phyloP scores from a whole-genome alignment of 2,113 vertebrate genomes.

The Sinocyclocheilus grahami region DNA sequence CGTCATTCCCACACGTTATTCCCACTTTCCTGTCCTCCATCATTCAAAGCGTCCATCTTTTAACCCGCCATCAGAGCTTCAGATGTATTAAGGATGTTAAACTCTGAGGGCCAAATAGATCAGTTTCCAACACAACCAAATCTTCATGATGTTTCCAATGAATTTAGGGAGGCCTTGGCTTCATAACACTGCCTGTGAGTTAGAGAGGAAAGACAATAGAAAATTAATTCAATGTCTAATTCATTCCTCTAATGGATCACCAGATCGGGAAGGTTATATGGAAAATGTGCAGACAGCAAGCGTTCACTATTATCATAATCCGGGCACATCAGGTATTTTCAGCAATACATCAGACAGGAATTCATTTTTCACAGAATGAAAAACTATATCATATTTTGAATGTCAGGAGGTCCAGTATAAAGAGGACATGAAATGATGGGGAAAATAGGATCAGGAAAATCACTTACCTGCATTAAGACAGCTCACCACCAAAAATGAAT shows the following conservation, averaged over 20 bases:
- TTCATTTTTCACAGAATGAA: neutral
- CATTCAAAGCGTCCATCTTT: constrained; percentile 5
- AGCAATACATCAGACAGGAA: neutral
- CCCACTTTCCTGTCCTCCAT: constrained; percentile 13
- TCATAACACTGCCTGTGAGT: neutral
- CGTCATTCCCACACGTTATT: neutral
- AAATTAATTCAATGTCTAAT: neutral
- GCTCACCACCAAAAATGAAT: too few relatives aligned
- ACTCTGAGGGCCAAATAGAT: neutral
- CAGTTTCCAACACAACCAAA: neutral
- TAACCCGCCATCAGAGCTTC: neutral
- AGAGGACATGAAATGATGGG: neutral
- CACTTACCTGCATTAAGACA: neutral
- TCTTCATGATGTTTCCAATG: neutral
- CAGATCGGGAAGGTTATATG: neutral
- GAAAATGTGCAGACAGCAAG: neutral
- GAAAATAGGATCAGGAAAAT: neutral
- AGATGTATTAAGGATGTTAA: neutral
- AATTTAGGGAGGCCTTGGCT: neutral
- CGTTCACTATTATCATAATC: neutral
- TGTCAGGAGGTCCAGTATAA: neutral
- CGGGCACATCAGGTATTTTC: neutral
- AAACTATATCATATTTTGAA: neutral
- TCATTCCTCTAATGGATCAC: neutral
- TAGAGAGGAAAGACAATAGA: constrained; percentile 5